Evolutionary conservation across 2,888 invertebrate genomes (phyloP).

Genomic region (Meiosimyza decipiens): DNA sequence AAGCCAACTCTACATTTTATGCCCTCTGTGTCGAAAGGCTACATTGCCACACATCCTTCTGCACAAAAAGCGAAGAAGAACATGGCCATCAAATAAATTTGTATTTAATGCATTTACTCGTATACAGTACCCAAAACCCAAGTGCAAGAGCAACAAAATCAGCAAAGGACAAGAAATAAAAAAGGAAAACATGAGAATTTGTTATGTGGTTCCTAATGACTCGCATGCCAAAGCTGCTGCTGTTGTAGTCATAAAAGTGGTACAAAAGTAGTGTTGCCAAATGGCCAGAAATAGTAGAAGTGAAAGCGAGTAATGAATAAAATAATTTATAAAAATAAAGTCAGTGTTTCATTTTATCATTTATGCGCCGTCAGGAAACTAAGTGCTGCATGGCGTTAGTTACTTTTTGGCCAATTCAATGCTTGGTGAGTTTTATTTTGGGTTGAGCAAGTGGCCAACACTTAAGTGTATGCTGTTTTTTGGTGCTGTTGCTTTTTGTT

Average conservation of each 20-base stretch:
- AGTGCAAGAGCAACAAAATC: not conserved
- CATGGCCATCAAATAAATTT: conserved; percentile 50
- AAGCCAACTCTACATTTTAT: not conserved
- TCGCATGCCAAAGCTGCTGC: not conserved
- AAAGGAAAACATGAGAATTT: conserved; percentile 9
- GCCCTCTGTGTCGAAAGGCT: no score
- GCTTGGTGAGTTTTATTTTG: no score
- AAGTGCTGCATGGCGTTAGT: no score
- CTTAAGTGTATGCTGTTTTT: conserved; percentile 34
- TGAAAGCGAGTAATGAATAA: not conserved
- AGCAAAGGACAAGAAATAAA: conserved; percentile 2
- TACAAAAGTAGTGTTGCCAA: conserved; percentile 7
- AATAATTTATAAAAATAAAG: no score
- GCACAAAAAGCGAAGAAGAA: conserved; percentile 41
- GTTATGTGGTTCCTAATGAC: not conserved
- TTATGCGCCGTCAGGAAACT: not conserved
- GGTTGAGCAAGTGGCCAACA: conserved; percentile 48
- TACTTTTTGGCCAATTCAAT: no score
- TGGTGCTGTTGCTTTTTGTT: not conserved
- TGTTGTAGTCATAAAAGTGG: not conserved
- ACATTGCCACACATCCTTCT: no score
- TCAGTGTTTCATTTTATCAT: not conserved
- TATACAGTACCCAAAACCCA: conserved; percentile 19
- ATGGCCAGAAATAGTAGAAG: not conserved
- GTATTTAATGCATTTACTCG: conserved; percentile 58